Base-by-base conservation (phyloP, 2,888 invertebrate genomes). In the Tinea pellionella region DNA sequence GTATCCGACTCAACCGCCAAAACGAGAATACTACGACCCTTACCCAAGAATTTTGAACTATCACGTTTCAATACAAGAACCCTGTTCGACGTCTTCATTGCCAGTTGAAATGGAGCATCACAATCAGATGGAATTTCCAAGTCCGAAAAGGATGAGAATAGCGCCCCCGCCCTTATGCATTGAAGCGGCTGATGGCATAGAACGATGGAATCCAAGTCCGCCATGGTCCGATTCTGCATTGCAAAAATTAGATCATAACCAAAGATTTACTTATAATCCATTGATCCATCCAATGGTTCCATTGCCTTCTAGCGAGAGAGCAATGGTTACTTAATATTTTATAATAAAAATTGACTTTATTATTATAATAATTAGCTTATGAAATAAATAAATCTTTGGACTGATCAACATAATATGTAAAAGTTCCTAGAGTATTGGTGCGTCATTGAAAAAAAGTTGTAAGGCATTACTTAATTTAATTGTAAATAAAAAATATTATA, bases 141-240 rank as follows among this genome's bases (percentile, higher is more conserved):
- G 71, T 41, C 72, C 80, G 13, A 88, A 83, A 60, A 73, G 83
- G 19, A 85, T 82, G 83, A 73, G 85, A 0, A 62, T 82, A 12
- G 73, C 76, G 0, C 73, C 76, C 24, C 71, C 73, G 0, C 71
- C 78, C 6, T 64, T 78, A 1, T 69, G 73, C 19, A 61, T 78
- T 24, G 87, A 85, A 29, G 84, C 82, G n/a, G 91, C 93, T 19
- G 94, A 94, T 64, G 89, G 93, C 47, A 93, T 94, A 81, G 94
- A 95, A 66, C 91, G 94, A 63, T 95, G 94, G 95, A 95, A 93
- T 78, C 94, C 94, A 19, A 94, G 93, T 72, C 94, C 94, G 0
- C 94, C 94, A 0, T 95, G 95, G 95, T 94, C 94, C 0, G 95
- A 96, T 69, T 92, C 93, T 0, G 91, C 92, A 15, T 82, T 94